Evolutionary conservation across 2,797 vertebrate genomes (phyloP).

Genomic region (Xenops minutus): DNA sequence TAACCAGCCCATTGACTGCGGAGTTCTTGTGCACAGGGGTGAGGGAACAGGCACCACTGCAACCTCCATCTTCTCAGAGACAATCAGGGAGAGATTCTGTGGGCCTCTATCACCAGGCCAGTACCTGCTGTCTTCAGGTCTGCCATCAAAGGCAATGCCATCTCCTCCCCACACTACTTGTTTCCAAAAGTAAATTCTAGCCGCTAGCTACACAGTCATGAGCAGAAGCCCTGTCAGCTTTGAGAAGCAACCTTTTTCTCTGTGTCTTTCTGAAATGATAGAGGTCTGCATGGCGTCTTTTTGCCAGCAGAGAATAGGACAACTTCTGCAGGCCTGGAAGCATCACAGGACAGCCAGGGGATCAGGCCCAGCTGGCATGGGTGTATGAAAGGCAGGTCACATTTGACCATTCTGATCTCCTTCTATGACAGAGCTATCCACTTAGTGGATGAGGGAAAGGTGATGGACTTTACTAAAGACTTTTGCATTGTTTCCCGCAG

Average conservation of each 20-base stretch:
- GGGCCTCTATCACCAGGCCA: neutral
- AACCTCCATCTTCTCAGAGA: neutral
- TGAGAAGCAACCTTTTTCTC: neutral
- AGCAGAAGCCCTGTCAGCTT: neutral
- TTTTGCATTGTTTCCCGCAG: neutral
- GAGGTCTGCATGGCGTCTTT: neutral
- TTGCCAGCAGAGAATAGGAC: neutral
- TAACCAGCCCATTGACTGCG: neutral
- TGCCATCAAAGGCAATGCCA: neutral
- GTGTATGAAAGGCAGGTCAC: neutral
- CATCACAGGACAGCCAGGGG: neutral
- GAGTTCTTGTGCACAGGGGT: neutral
- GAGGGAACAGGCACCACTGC: neutral
- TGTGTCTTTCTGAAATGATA: neutral
- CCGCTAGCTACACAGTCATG: neutral
- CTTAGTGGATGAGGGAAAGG: neutral
- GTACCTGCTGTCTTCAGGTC: neutral
- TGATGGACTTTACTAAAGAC: neutral
- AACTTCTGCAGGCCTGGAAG: neutral
- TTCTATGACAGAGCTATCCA: neutral
- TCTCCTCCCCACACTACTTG: neutral
- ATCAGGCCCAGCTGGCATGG: neutral
- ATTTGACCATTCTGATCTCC: neutral
- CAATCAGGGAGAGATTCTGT: neutral
- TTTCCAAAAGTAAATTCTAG: neutral